Evolutionary conservation across 2,113 vertebrate genomes (phyloP), one percentile per base, ranked within the genome.

Genomic region (Mesocricetus auratus): DNA sequence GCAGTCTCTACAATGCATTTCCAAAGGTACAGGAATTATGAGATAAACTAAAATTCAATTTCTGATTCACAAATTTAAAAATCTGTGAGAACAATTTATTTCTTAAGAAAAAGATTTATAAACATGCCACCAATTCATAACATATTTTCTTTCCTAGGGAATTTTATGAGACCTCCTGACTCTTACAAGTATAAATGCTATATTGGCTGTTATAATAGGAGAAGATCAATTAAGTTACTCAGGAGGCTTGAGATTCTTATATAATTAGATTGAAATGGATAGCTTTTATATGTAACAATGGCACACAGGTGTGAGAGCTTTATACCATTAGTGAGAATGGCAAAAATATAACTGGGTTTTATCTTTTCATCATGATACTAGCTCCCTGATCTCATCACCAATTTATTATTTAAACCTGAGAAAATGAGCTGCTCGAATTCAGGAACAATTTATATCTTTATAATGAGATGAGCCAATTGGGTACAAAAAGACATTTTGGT

Each of bases 351-450:
- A 68, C 31, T 26, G 47, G 24, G 21, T 58, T 53, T 94, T 83
- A 91, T 47, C 66, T 94, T 93, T 95, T 86, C 73, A 95, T 94
- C 29, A 60, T 64, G 90, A 83, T 60, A 94, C 26, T 77, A 50
- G 9, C 15, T 83, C 66, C 53, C 66, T 96, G 12, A 45, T 90
- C 86, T 91, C 62, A 75, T 7, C 74, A 31, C 21, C 62, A 93
- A 89, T 86, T 94, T 86, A 92, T 94, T 86, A 96, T 92, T 75
- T 94, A 93, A 96, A 64, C 56, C 26, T 45, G 19, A 94, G 79
- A 83, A 94, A 96, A 95, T 87, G 42, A 98, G 39, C 33, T 39
- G 12, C 66, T 95, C 42, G 94, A 94, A 83, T 86, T 95, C 87
- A 87, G 50, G 36, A 75, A 91, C 62, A 96, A 90, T 91, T 89